phyloP scores from a whole-genome alignment of 2,888 invertebrate species.

The Conus canariensis region DNA sequence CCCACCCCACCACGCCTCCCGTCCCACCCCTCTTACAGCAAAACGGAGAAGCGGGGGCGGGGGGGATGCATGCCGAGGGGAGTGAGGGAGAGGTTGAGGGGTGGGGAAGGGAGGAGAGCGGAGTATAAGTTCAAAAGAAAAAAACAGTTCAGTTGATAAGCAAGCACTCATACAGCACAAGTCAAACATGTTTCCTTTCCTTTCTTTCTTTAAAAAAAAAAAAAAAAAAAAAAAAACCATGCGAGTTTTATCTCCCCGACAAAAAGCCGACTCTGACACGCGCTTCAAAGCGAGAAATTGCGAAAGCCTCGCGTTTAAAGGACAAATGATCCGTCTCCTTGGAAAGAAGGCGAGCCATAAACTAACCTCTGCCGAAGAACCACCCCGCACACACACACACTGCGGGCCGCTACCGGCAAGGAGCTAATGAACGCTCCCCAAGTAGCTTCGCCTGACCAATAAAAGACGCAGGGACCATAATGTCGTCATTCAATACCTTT shows the following conservation, averaged over 20 bases:
- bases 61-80: no score
- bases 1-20: no score
- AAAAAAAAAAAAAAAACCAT: background rate
- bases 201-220: no score
- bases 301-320: slow-evolving; percentile 6
- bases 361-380: background rate
- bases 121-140: no score
- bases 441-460: slow-evolving; percentile 9
- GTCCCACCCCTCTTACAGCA: no score
- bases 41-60: no score
- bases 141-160: background rate
- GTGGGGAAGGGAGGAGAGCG: no score
- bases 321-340: background rate
- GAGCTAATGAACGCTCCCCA: background rate
- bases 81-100: no score
- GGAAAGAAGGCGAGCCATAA: background rate
- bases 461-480: background rate
- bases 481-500: background rate
- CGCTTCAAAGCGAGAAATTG: background rate
- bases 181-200: background rate
- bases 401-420: background rate
- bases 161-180: background rate
- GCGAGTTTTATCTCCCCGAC: background rate
- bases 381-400: background rate
- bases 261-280: background rate